Conservation (phyloP, 2,113 vertebrate genomes). For the Misgurnus mizolepis region DNA sequence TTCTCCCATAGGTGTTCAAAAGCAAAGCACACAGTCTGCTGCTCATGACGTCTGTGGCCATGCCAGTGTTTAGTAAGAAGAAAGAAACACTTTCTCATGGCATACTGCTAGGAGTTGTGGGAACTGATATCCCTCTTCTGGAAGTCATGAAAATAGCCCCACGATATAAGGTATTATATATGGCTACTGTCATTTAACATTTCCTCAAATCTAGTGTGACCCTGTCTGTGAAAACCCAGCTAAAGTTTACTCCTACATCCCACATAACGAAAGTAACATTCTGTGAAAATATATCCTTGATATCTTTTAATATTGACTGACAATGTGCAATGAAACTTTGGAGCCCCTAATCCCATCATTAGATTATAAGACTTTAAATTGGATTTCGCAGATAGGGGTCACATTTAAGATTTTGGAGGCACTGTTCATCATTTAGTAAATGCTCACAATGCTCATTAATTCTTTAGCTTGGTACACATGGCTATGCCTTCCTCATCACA, state of each 20-base stretch:
- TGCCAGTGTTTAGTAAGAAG: constrained; percentile 99
- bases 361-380: too few relatives aligned
- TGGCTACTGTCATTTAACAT: too few relatives aligned
- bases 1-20: constrained; percentile 78
- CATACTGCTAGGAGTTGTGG: constrained; percentile 93
- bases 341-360: too few relatives aligned
- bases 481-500: constrained; percentile 93
- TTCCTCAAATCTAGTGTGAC: too few relatives aligned
- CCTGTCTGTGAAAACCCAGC: too few relatives aligned
- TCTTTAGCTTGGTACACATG: constrained; percentile 89
- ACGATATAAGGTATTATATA: constrained; percentile 84
- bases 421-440: neutral
- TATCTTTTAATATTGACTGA: too few relatives aligned
- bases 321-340: too few relatives aligned
- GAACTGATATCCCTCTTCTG: constrained; percentile 89
- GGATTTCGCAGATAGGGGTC: too few relatives aligned
- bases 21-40: constrained; percentile 87
- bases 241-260: too few relatives aligned
- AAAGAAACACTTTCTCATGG: constrained; percentile 94
- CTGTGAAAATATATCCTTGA: too few relatives aligned
- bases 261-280: too few relatives aligned
- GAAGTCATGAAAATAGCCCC: constrained; percentile 92
- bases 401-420: too few relatives aligned
- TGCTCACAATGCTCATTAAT: neutral
- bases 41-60: constrained; percentile 95